Evolutionary conservation across 2,888 invertebrate genomes (phyloP).

Genomic region (Lamproptera curius): DNA sequence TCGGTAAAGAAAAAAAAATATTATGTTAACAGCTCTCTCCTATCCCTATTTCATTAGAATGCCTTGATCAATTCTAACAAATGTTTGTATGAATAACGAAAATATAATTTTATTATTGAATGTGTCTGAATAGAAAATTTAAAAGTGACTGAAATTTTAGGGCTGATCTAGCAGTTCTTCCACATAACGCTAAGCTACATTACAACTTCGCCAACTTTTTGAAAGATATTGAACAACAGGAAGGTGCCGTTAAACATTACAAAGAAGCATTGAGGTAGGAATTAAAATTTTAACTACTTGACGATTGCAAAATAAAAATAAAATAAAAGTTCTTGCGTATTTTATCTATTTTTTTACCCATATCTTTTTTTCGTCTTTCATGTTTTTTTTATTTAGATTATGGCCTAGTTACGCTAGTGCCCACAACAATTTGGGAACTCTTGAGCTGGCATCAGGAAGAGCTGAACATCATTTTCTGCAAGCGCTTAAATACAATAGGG

Average conservation of each 20-base stretch:
- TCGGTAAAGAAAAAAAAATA: no score
- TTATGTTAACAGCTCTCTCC: no score
- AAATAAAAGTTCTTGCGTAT: no score
- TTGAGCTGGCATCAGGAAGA: constrained; percentile 81
- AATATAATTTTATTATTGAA: no score
- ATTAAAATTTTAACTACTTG: not conserved
- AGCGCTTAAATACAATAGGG: constrained; percentile 84
- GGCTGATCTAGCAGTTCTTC: constrained; percentile 87
- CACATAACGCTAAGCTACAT: constrained; percentile 93
- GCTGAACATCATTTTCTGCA: constrained; percentile 88
- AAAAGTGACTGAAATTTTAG: constrained; percentile 61
- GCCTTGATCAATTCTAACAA: no score
- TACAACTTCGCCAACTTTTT: constrained; percentile 94
- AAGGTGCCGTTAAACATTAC: constrained; percentile 87
- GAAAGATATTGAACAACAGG: constrained; percentile 85
- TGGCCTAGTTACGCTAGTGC: constrained; percentile 93
- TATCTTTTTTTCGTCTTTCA: no score
- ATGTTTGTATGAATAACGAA: no score
- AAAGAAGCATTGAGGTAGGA: constrained; percentile 86
- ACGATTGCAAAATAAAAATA: no score
- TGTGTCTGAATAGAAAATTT: not conserved
- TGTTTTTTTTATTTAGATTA: constrained; percentile 71
- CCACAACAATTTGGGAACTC: constrained; percentile 91
- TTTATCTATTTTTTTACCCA: no score
- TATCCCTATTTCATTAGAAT: no score